Percentiles rank a stretch among this genome's conserved stretches.
These are phyloP conservation scores for Bathynomus jamesi DNA, from an alignment of 1,140 invertebrate genomes.

Conservation along the genomic window DNA sequence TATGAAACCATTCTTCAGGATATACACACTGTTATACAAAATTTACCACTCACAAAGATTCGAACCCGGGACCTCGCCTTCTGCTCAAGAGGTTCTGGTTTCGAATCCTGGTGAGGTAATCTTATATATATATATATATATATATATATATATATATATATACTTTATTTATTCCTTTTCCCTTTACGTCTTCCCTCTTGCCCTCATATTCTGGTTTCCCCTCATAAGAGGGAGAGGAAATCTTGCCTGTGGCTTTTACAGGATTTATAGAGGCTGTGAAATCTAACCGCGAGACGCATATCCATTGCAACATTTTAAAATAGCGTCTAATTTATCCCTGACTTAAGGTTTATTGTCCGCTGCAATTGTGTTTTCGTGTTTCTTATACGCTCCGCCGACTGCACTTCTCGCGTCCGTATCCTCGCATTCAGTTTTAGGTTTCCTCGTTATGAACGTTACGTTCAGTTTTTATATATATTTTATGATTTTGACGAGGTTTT, in stretches of 20 bases:
- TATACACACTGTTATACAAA: no score
- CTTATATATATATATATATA: no score
- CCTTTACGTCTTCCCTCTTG: not conserved
- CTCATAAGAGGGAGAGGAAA: not conserved
- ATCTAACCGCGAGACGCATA: not conserved
- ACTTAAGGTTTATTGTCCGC: constrained; percentile 30
- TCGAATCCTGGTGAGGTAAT: no score
- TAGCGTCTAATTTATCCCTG: constrained; percentile 28
- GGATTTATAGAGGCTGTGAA: constrained; percentile 1
- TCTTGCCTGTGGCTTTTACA: not conserved
- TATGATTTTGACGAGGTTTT: no score
- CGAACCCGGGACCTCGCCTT: no score
- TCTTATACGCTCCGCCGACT: constrained; percentile 21
- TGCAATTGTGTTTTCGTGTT: constrained; percentile 36
- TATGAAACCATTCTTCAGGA: no score
- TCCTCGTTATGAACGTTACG: no score
- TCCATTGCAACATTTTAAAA: not conserved
- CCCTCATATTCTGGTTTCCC: no score
- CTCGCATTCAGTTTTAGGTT: not conserved
- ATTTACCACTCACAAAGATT: no score
- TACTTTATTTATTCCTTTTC: not conserved
- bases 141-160: no score
- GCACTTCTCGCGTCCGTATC: not conserved
- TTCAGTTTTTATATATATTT: no score
- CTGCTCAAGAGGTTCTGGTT: no score